A percentile compares a stretch with the other conserved stretches of the same genome.
Evolutionary conservation across 2,797 vertebrate genomes (phyloP).

Genomic region (Periparus ater): DNA sequence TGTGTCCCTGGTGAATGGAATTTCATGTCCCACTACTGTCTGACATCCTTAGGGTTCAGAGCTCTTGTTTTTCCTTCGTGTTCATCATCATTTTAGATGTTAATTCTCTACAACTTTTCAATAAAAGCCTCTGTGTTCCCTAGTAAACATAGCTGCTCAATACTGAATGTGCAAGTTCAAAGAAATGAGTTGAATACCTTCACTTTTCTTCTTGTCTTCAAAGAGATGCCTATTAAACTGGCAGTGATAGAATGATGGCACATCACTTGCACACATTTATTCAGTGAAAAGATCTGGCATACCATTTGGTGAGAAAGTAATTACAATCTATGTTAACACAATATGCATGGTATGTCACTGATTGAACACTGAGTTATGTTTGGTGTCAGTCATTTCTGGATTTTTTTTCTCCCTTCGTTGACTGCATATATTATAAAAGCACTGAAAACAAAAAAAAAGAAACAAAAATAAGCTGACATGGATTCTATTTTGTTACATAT

Average conservation of each 20-base stretch:
- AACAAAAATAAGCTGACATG: not conserved
- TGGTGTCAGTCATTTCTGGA: constrained; percentile 43
- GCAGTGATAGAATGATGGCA: constrained; percentile 17
- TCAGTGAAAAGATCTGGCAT: constrained; percentile 51
- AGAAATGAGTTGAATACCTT: not conserved
- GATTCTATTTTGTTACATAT: not conserved
- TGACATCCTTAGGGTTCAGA: not conserved
- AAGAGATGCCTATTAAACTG: not conserved
- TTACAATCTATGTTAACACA: constrained; percentile 53
- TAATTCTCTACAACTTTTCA: not conserved
- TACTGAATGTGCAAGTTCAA: not conserved
- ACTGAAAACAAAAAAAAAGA: not conserved
- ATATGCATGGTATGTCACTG: constrained; percentile 8
- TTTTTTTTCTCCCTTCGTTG: not conserved
- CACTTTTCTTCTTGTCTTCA: not conserved
- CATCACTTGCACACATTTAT: not conserved
- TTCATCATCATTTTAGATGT: not conserved
- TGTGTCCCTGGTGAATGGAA: not conserved
- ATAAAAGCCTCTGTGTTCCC: not conserved
- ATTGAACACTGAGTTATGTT: constrained; percentile 45
- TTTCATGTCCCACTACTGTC: not conserved
- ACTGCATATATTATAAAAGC: not conserved
- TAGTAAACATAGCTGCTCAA: not conserved
- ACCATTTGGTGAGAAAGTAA: constrained; percentile 57
- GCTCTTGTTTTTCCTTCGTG: not conserved